Evolutionary conservation across 2,888 invertebrate species (phyloP), one percentile per base, ranked within the genome.

Genomic region (Hydropsyche betteni): DNA sequence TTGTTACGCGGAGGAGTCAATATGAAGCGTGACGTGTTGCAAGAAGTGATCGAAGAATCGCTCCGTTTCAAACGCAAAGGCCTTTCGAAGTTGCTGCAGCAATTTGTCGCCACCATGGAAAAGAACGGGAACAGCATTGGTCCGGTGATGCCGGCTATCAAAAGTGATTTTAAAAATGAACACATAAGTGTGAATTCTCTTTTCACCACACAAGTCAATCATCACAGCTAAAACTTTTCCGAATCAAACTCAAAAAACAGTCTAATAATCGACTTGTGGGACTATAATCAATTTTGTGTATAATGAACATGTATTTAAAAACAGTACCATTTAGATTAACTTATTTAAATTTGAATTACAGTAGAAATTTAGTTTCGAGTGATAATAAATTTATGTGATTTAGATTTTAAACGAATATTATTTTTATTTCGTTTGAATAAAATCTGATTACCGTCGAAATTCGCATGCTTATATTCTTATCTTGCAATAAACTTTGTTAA

Each of bases 51-150:
- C 80, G 89, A 90, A 81, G 94, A 94, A 86, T 92, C 93, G 68
- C 85, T 92, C 81, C 87, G 94, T 81, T 94, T 94, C 84, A 94
- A 94, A 83, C 88, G 94, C 80, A 91, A 91, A 83, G 89, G 89
- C 80, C 86, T 94, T 79, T 93, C 92, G 44, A 88, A 89, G 81
- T 83, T 91, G 76, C 86, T 93, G 78, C 91, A 93, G 83, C 91
- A 93, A 82, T 90, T 90, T 83, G 82, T 89, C 80, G 85, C 85
- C 77, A 86, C 87, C 77, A 82, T 88, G 79, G 88, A 88, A 81
- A 86, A 83, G 81, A 88, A 88, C 80, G 88, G 88, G 53, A 88
- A 84, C 82, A 86, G 86, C 83, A 36, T 72, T 80, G 85, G 86
- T 7, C 82, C 84, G 10, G 69, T 64, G n/a, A 64, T 24, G 78